phyloP scores from a whole-genome alignment of 2,888 invertebrate species.

The Eupithecia abbreviata region DNA sequence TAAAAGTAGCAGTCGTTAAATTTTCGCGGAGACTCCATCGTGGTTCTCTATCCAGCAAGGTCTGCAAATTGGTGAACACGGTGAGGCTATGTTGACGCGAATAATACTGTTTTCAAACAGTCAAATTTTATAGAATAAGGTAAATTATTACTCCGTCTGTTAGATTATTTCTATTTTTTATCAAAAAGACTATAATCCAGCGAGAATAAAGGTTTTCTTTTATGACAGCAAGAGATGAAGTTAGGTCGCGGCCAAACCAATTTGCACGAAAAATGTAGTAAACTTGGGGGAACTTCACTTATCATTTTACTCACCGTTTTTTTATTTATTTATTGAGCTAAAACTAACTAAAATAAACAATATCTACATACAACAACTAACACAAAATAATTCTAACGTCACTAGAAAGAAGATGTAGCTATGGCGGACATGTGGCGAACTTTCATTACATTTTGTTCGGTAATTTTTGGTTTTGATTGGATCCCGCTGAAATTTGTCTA shows the following conservation, averaged over 20 bases:
- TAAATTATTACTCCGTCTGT: not conserved
- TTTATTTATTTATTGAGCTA: conserved; percentile 59
- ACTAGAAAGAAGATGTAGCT: conserved; percentile 78
- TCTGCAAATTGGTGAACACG: conserved; percentile 63
- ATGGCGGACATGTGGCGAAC: conserved; percentile 82
- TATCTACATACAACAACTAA: conserved; percentile 69
- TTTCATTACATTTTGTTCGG: conserved; percentile 68
- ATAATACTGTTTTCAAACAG: conserved; percentile 38
- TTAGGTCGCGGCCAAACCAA: conserved; percentile 71
- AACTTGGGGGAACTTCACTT: conserved; percentile 50
- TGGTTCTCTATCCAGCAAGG: conserved; percentile 70
- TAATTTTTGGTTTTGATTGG: conserved; percentile 43
- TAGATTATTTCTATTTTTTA: conserved; percentile 13
- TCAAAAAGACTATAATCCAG: conserved; percentile 52
- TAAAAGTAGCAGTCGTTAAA: conserved; percentile 95
- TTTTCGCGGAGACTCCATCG: conserved; percentile 89
- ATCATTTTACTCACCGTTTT: conserved; percentile 70
- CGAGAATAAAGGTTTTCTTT: conserved; percentile 68
- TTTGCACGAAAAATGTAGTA: conserved; percentile 59
- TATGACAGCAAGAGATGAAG: conserved; percentile 71
- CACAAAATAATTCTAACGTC: conserved; percentile 80
- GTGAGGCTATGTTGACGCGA: conserved; percentile 42
- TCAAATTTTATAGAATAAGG: not conserved
- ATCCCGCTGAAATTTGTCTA: conserved; percentile 35
- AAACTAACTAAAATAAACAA: conserved; percentile 78